These are phyloP conservation scores for Sinocyclocheilus grahami DNA, from an alignment of 2,113 vertebrate species.

Conservation along the genomic window DNA sequence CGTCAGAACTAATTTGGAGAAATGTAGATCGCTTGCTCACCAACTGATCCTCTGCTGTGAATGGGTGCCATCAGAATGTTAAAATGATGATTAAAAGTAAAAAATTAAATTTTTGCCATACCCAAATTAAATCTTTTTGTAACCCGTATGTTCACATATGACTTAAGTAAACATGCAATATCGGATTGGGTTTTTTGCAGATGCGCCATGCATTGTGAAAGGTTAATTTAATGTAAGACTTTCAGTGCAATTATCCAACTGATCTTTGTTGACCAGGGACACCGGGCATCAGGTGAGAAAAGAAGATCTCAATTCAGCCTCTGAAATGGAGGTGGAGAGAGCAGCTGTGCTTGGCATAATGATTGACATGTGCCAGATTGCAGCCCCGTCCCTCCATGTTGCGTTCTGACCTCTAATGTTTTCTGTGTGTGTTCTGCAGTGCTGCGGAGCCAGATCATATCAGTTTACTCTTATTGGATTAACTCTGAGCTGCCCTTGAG, in stretches of 20 bases:
- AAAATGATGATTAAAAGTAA: background rate
- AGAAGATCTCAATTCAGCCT: conserved; percentile 23
- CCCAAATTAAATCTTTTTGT: background rate
- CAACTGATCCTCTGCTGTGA: no score
- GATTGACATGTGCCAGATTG: conserved; percentile 52
- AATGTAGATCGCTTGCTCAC: no score
- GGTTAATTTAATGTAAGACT: conserved; percentile 50
- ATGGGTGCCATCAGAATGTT: no score
- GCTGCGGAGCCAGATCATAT: conserved; percentile 41
- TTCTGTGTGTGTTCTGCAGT: conserved; percentile 26
- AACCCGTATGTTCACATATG: conserved; percentile 38
- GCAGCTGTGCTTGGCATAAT: conserved; percentile 45
- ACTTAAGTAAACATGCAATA: conserved; percentile 33
- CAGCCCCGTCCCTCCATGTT: conserved; percentile 1
- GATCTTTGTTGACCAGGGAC: conserved; percentile 38
- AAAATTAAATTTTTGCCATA: background rate
- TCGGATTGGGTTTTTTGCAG: conserved; percentile 28
- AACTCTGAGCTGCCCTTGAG: conserved; percentile 49
- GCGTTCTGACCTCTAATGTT: conserved; percentile 41
- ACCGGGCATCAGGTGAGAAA: conserved; percentile 45
- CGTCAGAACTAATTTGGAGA: no score
- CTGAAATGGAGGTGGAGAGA: conserved; percentile 40
- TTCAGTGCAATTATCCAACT: conserved; percentile 53
- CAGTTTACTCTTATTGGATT: conserved; percentile 42
- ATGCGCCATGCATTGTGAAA: conserved; percentile 46